phyloP scores from a whole-genome alignment of 2,113 vertebrate genomes.

The Condylura cristata region DNA sequence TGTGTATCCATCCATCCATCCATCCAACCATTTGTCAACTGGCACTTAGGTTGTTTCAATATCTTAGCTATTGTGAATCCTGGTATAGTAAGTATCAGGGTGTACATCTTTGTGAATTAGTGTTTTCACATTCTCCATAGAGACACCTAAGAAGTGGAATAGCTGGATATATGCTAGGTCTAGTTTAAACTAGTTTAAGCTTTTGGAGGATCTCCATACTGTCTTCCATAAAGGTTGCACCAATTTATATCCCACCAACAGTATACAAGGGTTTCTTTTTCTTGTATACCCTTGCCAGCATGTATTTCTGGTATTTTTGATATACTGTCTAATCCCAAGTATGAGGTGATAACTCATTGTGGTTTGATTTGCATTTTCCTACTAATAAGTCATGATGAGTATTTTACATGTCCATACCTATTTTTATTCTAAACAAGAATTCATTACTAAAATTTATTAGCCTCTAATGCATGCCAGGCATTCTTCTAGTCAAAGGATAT shows the following conservation, averaged over 20 bases:
- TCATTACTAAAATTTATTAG: not conserved
- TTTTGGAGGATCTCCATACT: not conserved
- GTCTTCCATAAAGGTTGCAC: not conserved
- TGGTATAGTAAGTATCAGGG: not conserved
- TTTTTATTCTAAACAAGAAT: slow-evolving; percentile 24
- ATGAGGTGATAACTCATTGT: not conserved
- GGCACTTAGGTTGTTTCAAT: not conserved
- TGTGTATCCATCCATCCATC: too few relatives aligned
- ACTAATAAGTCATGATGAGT: not conserved
- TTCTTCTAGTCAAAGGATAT: not conserved
- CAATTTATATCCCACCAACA: not conserved
- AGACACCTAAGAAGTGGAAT: not conserved
- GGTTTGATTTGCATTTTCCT: not conserved
- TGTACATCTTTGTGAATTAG: not conserved
- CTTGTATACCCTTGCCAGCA: not conserved
- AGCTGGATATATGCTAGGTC: not conserved
- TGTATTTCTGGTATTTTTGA: not conserved
- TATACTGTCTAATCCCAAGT: not conserved
- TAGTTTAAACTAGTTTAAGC: not conserved
- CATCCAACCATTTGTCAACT: not conserved
- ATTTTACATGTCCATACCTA: not conserved
- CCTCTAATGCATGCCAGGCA: not conserved
- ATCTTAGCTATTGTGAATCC: not conserved
- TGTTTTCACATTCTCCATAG: not conserved
- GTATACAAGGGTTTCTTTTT: not conserved